Base-by-base conservation (phyloP, 2,113 vertebrate species). In the Marmota flaviventris region DNA sequence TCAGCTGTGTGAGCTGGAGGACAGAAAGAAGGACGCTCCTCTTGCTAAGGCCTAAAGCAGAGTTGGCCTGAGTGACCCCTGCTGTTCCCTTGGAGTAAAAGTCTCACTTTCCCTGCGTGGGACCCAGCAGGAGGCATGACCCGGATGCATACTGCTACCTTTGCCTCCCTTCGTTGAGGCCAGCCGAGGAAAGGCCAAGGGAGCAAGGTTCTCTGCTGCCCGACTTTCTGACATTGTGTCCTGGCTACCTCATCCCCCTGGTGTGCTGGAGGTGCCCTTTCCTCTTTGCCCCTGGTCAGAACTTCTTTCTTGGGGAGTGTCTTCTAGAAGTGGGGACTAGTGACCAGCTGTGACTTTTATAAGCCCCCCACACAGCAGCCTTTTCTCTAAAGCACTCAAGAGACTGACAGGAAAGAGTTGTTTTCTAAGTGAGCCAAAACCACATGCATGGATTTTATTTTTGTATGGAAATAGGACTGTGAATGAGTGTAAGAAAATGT, bases 401-500 rank as follows among this genome's bases (percentile, higher is more conserved):
- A 69, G 53, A 85, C 39, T 3, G 89, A 85, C 39, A 88, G 61
- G 34, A 93, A 78, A 67, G 37, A 69, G 24, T 25, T 79, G 18
- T 77, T 84, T 91, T 94, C 79, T 94, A 56, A 87, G 61, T 29
- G 37, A 90, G 34, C 76, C n/a, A 86, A 39, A 17, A 56, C 34
- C 69, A 37, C 7, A 39, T 3, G 9, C 11, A 22, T 34, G 0
- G 61, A 73, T 67, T 83, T 89, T 67, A 34, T 83, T 83, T 82
- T 82, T 65, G 34, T 78, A 39, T 79, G 25, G 61, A 77, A 70
- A 65, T 42, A 42, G 48, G 27, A 29, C 58, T 76, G 48, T 85
- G 82, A 13, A 75, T 89, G n/a, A n/a, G 61, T 88, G 4, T 34
- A 61, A 24, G 17, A 87, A 77, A 84, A 90, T 27, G 29, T 89